Percentiles rank a stretch among this genome's conserved stretches.
Conservation (phyloP, 2,888 invertebrate genomes). For the Drosophila melanosoma region DNA sequence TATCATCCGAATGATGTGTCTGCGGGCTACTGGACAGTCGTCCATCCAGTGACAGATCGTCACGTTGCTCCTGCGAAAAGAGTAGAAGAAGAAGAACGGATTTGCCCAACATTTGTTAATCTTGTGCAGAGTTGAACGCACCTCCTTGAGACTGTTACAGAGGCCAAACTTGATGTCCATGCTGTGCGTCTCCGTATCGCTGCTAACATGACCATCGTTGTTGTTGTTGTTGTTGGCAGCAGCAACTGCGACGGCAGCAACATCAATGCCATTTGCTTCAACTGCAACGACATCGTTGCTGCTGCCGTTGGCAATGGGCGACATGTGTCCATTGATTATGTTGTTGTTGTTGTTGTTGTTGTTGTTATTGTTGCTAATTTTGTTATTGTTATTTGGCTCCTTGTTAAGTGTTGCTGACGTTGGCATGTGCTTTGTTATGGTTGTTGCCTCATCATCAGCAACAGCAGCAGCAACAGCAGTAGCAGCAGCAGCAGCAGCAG, state of each 20-base stretch:
- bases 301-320: constrained; percentile 42
- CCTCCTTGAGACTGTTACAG: constrained; percentile 84
- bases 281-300: constrained; percentile 26
- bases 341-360: constrained; percentile 42
- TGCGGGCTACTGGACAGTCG: constrained; percentile 82
- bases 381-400: constrained; percentile 79
- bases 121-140: constrained; percentile 51
- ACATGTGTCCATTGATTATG: constrained; percentile 61
- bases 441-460: constrained; percentile 57
- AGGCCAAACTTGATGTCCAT: constrained; percentile 83
- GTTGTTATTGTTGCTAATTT: constrained; percentile 74
- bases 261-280: constrained; percentile 53
- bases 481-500: constrained; percentile 15
- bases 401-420: constrained; percentile 75
- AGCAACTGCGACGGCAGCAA: constrained; percentile 33
- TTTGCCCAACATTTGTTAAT: background rate
- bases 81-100: background rate
- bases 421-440: constrained; percentile 67
- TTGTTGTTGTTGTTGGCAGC: background rate
- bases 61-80: constrained; percentile 79
- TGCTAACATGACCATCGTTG: constrained; percentile 71
- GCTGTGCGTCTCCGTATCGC: constrained; percentile 79
- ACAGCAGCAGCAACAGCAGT: constrained; percentile 21
- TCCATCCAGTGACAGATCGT: constrained; percentile 83
- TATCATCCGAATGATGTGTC: constrained; percentile 80